These are phyloP conservation scores for Littorina saxatilis DNA, from an alignment of 1,140 invertebrate genomes.

Conservation along the genomic window DNA sequence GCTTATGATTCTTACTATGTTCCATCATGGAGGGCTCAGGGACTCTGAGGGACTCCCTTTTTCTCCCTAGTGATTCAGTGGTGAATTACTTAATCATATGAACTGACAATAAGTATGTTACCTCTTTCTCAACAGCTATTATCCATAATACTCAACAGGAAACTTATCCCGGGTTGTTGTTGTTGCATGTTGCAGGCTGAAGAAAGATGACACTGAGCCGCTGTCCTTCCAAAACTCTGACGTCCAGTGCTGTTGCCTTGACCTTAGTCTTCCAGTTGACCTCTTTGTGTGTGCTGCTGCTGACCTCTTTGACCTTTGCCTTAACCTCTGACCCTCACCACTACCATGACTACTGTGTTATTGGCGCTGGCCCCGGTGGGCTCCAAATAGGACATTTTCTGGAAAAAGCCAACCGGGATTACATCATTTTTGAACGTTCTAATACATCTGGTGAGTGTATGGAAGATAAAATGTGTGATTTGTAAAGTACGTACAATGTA, in stretches of 20 bases:
- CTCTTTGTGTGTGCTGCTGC: conserved; percentile 23
- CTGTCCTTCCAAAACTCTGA: neutral
- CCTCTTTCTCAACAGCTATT: neutral
- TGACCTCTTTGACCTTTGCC: conserved; percentile 24
- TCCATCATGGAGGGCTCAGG: neutral
- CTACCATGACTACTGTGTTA: conserved; percentile 75
- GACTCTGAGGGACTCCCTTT: neutral
- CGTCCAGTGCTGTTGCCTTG: conserved; percentile 26
- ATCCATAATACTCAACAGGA: neutral
- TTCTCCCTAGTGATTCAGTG: no score
- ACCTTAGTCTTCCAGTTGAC: conserved; percentile 36
- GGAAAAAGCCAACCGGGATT: conserved; percentile 70
- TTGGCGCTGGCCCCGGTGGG: conserved; percentile 77
- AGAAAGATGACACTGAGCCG: conserved; percentile 19
- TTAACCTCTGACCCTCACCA: conserved; percentile 16
- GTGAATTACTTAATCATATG: no score
- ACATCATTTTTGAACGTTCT: conserved; percentile 75
- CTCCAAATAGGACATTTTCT: conserved; percentile 76
- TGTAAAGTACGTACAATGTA: no score
- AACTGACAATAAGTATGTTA: neutral
- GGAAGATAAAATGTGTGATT: no score
- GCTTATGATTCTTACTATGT: neutral
- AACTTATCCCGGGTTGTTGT: neutral
- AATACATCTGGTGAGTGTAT: conserved; percentile 73
- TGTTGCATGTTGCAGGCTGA: conserved; percentile 1